Conservation (phyloP, 2,888 invertebrate genomes). For the Drosophila anomalata region DNA sequence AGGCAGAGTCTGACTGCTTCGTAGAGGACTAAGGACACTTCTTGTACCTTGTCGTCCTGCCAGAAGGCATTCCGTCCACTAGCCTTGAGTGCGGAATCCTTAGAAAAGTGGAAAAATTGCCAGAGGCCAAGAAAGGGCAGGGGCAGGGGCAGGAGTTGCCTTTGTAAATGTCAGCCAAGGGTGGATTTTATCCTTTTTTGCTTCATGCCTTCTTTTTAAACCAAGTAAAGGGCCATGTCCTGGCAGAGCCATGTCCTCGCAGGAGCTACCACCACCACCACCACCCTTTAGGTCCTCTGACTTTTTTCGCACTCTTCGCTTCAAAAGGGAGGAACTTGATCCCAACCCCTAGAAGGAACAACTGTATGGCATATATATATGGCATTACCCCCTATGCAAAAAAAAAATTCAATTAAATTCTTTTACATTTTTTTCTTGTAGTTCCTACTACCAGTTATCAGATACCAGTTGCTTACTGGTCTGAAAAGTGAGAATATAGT, state of each 20-base stretch:
- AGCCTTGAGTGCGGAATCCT: constrained; percentile 73
- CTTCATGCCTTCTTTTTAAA: constrained; percentile 1
- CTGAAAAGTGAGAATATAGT: too few species aligned
- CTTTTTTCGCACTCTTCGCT: constrained; percentile 51
- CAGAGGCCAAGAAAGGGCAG: constrained; percentile 43
- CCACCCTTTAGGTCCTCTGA: not conserved
- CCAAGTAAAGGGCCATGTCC: constrained; percentile 62
- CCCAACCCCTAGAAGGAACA: constrained; percentile 21
- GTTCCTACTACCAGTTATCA: constrained; percentile 11
- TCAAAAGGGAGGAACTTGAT: constrained; percentile 37
- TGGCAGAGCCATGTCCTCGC: not conserved
- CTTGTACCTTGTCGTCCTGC: constrained; percentile 9
- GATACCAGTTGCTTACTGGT: constrained; percentile 32
- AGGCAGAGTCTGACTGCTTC: constrained; percentile 28
- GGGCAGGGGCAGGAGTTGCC: constrained; percentile 14
- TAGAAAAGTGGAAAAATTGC: constrained; percentile 75
- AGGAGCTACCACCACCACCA: constrained; percentile 1
- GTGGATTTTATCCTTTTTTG: constrained; percentile 56
- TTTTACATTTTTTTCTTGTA: constrained; percentile 40
- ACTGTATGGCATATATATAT: not conserved
- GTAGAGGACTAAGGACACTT: constrained; percentile 10
- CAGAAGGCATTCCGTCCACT: constrained; percentile 28
- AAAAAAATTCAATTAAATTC: constrained; percentile 51
- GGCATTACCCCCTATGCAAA: constrained; percentile 5
- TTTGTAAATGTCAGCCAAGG: constrained; percentile 49